phyloP scores from a whole-genome alignment of 2,888 invertebrate species.

The Conus canariensis region DNA sequence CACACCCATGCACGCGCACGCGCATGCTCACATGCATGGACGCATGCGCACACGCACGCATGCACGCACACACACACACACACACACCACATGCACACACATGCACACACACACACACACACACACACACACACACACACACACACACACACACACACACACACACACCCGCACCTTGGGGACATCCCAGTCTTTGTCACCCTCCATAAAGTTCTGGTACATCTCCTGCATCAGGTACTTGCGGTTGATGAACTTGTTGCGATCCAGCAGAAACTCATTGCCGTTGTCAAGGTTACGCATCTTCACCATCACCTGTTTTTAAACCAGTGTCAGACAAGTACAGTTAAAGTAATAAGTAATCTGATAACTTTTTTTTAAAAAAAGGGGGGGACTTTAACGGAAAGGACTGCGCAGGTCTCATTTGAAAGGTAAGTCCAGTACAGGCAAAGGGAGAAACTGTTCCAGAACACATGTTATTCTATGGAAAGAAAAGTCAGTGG shows the following conservation, averaged over 20 bases:
- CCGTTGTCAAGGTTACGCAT: constrained; percentile 70
- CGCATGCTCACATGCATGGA: accelerated
- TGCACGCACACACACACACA: no score
- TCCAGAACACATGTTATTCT: not conserved
- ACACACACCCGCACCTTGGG: constrained; percentile 62
- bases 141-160: no score
- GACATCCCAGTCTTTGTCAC: constrained; percentile 72
- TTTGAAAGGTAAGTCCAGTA: no score
- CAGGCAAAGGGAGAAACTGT: no score
- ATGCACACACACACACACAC: no score
- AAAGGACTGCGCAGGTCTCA: not conserved
- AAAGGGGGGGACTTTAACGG: not conserved
- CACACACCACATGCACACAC: no score
- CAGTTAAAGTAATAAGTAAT: not conserved
- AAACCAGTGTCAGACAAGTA: not conserved
- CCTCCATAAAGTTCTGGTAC: constrained; percentile 76
- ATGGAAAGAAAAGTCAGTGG: no score
- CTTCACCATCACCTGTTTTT: constrained; percentile 73
- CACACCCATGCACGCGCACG: no score
- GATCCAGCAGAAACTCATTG: constrained; percentile 73
- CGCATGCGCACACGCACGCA: no score
- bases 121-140: no score
- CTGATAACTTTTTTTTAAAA: not conserved
- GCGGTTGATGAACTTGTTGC: constrained; percentile 75
- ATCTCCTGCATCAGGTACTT: constrained; percentile 77